Evolutionary conservation across 2,113 vertebrate genomes (phyloP), one percentile per base, ranked within the genome.

Genomic region (Colaptes auratus): DNA sequence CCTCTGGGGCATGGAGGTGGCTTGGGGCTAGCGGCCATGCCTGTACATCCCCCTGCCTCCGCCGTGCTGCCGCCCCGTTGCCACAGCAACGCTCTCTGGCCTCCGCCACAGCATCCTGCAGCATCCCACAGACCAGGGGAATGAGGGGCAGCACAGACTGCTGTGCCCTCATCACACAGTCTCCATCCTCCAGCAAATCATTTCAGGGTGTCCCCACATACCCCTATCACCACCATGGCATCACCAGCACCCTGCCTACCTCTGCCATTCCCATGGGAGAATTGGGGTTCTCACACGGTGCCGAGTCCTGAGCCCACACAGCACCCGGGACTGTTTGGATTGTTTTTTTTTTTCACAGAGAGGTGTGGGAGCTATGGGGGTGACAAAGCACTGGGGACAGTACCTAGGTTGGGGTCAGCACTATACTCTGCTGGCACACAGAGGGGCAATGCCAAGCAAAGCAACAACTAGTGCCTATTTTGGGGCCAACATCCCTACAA

Each of bases 41-140:
- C 82, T 4, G 56, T 1, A 6, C 5, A 0, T 80, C 73, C 86
- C 61, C 58, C 71, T 24, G 89, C 82, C 95, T 76, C 91, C 11
- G 9, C 75, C 7, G 59, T 9, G 20, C 93, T 53, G 78, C 91
- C 4, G 44, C 71, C 85, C 46, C 1, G 96, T 96, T 96, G 91
- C 96, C 94, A 94, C 82, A 79, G 96, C 94, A 96, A 96, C 96
- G 1, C 63, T 76, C 78, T 44, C 75, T 3, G 10, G 93, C 74
- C 93, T 85, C 61, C 12, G 2, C 91, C 1, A 66, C 94, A 94
- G 91, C 96, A 94, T 85, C 96, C 78, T 71, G 18, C 93, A 92
- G 91, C 94, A 94, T 87, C 94, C 78, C 82, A 12, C 92, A 44
- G 87, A 82, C 21, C 56, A 1, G 76, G 33, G 44, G 3, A 39